Conservation (phyloP, 2,113 vertebrate genomes). For the Otocyon megalotis region DNA sequence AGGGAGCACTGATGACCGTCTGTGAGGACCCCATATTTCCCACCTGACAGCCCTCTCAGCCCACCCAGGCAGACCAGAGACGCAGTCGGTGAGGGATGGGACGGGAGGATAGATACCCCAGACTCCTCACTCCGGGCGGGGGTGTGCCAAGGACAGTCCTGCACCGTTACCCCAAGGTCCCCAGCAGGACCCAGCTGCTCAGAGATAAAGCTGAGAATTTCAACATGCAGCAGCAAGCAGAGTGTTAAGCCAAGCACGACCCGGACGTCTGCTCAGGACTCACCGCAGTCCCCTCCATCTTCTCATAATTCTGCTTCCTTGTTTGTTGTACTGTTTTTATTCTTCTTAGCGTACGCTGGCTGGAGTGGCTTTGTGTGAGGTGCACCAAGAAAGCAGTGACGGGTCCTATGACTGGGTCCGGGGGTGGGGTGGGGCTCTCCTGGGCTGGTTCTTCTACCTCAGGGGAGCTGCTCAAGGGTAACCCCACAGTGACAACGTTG, state of each 20-base stretch:
- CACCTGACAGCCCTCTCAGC: not conserved
- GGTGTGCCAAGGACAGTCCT: not conserved
- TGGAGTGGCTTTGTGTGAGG: not conserved
- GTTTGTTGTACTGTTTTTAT: not conserved
- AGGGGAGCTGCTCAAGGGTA: not conserved
- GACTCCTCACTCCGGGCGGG: not conserved
- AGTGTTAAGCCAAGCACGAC: rapidly evolving
- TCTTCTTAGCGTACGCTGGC: not conserved
- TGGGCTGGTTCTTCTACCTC: not conserved
- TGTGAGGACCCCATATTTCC: rapidly evolving
- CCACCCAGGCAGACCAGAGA: not conserved
- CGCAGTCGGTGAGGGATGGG: not conserved
- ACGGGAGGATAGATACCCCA: not conserved
- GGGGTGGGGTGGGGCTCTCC: not conserved
- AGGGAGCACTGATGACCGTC: not conserved
- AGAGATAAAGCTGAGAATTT: not conserved
- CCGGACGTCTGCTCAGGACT: rapidly evolving
- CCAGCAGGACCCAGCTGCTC: not conserved
- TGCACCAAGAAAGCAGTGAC: not conserved
- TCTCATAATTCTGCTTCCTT: not conserved
- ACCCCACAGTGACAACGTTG: not conserved
- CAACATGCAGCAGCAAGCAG: too few species aligned
- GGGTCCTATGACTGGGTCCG: not conserved
- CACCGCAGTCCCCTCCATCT: rapidly evolving
- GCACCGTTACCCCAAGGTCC: rapidly evolving